phyloP scores from a whole-genome alignment of 2,113 vertebrate species.

The Protobothrops mucrosquamatus region DNA sequence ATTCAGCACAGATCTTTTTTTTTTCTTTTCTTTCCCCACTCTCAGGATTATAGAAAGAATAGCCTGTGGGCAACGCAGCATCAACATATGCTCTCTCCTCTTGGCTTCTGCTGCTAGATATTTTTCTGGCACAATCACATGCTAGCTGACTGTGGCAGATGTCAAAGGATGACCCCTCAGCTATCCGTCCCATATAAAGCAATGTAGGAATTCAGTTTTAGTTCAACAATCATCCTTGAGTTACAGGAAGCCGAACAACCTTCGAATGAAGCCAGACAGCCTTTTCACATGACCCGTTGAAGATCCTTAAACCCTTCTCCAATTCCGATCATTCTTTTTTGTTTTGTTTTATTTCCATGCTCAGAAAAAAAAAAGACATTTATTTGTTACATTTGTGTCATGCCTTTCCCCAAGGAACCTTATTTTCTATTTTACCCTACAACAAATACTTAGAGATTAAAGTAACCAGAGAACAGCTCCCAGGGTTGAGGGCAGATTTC shows the following conservation, averaged over 20 bases:
- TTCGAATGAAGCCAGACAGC: background rate
- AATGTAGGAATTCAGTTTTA: background rate
- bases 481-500: background rate
- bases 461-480: background rate
- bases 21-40: background rate
- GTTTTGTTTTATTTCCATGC: constrained; percentile 10
- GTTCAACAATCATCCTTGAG: background rate
- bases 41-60: background rate
- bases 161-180: background rate
- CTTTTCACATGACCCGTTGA: background rate
- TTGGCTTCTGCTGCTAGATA: background rate
- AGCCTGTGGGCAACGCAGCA: background rate
- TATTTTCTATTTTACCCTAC: background rate
- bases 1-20: constrained; percentile 15
- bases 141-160: background rate
- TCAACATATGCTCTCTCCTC: background rate
- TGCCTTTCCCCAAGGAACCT: background rate
- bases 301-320: constrained; percentile 27
- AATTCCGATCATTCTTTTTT: background rate
- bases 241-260: background rate
- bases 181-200: background rate
- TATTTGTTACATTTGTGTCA: background rate
- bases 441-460: background rate
- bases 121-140: background rate
- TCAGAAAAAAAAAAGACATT: background rate